Evolutionary conservation across 2,888 invertebrate species (phyloP), one percentile per base, ranked within the genome.

Genomic region (Aleiodes alternator): DNA sequence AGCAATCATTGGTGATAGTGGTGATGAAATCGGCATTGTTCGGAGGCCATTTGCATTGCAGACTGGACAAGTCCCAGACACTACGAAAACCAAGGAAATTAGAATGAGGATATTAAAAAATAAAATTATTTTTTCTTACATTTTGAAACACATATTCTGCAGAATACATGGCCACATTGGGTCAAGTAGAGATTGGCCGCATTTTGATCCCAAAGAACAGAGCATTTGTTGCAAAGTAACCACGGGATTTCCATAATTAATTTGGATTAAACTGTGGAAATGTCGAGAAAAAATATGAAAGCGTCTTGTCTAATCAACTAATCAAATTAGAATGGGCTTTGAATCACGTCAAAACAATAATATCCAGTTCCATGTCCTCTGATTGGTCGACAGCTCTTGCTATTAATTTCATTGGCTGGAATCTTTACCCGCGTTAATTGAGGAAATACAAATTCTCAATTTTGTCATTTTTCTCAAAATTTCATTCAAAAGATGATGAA

Each of bases 71-170:
- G 8, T 16, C 4, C 29, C 55, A 23, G 23, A 5, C 5, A 55
- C 55, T 55, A 6, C 5, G 16, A 55, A 3, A 55, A 16, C 1
- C 4, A 55, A 29, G 16, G 16, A 3, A 23, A 29, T 43, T 43
- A 43, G 9, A 9, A 9, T 9, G 9, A 7, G 14, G 1, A 23
- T 23, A 23, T 16, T 16, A 3, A 14, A 55, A 55, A 16, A n/a
- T 16, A 16, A 9, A 6, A 5, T 23, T 9, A 3, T 16, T 7
- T 23, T 23, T 55, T 55, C 55, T 55, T 29, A 55, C 55, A 8
- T 55, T 55, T 55, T 16, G 55, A 55, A 11, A 55, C 9, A n/a
- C 55, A 55, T 55, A 5, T 55, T 29, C 55, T 55, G 55, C 55
- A 55, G 23, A 16, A 55, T 29, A 55, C 6, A 14, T 55, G 55